Evolutionary conservation across 2,797 vertebrate species (phyloP), one percentile per base, ranked within the genome.

Genomic region (Poecilia wingei): DNA sequence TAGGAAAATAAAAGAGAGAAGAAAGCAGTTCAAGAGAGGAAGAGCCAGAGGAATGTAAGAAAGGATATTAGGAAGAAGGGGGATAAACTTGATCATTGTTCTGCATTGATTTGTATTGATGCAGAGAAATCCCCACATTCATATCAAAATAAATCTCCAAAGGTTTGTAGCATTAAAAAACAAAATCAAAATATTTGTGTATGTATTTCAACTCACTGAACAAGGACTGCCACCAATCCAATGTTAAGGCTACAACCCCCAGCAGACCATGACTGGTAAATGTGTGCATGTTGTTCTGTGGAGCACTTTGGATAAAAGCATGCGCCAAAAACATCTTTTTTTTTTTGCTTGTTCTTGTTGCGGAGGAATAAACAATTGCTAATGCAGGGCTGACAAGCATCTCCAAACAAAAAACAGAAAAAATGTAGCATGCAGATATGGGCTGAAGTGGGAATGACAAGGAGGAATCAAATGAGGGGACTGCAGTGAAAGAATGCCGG

Each of bases 281-380:
- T 86, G 43, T 85, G 74, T 81, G 75, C 80, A 79, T 22, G 7
- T 72, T 76, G 81, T 79, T 75, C 81, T 28, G 55, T 28, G 46
- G 81, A 72, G 87, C 85, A 87, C 77, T 92, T 82, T 82, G 84
- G 82, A 90, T 92, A 88, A 91, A 91, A 92, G 89, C 90, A 78
- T 90, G 79, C 45, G 77, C 59, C 87, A 82, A 87, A 88, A 81
- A 84, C 78, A 80, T 85, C 84, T 86, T 51, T 20, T 51, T 7
- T 49, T 49, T 85, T 88, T 86, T 71, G 69, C 69, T 89, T 79
- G 20, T 14, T 47, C 55, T 47, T 81, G 74, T 87, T 79, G 64
- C 22, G 1, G 89, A 81, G 78, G 82, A 84, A 57, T 68, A 86
- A 81, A 82, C 75, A 59, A 84, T 68, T 43, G 76, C 79, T 82